Conservation (phyloP, 1,140 invertebrate species). For the Coboldia fuscipes region DNA sequence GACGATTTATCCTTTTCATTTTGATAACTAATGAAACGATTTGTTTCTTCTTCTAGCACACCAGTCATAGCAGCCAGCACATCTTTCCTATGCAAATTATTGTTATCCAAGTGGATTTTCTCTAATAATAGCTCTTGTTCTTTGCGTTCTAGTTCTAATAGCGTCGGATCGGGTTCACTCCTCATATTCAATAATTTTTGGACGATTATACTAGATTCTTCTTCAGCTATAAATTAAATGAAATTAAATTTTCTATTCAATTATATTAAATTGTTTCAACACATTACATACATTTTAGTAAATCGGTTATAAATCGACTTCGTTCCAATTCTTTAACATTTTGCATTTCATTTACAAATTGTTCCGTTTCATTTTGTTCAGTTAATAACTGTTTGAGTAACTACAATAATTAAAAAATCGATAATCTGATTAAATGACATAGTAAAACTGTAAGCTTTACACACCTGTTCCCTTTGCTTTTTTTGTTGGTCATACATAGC, state of each 20-base stretch:
- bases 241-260: not conserved
- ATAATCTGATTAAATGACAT: slow-evolving; percentile 1
- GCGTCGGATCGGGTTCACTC: slow-evolving; percentile 29
- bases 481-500: slow-evolving; percentile 1
- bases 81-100: slow-evolving; percentile 22
- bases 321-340: slow-evolving; percentile 35
- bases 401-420: slow-evolving; percentile 15
- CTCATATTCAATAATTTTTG: slow-evolving; percentile 34
- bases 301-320: slow-evolving; percentile 29
- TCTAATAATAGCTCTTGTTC: slow-evolving; percentile 35
- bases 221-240: slow-evolving; percentile 26
- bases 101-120: slow-evolving; percentile 8
- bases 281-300: slow-evolving; percentile 20
- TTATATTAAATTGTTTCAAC: not conserved
- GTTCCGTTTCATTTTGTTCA: slow-evolving; percentile 38
- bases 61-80: slow-evolving; percentile 39
- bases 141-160: slow-evolving; percentile 36
- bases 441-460: not conserved
- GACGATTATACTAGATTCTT: slow-evolving; percentile 37
- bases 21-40: slow-evolving; percentile 12
- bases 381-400: slow-evolving; percentile 34
- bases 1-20: slow-evolving; percentile 11
- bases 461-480: slow-evolving; percentile 3
- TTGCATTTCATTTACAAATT: slow-evolving; percentile 40
- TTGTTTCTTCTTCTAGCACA: slow-evolving; percentile 34